Evolutionary conservation across 2,888 invertebrate genomes (phyloP), one percentile per base, ranked within the genome.

Genomic region (Cartodere bifasciata): DNA sequence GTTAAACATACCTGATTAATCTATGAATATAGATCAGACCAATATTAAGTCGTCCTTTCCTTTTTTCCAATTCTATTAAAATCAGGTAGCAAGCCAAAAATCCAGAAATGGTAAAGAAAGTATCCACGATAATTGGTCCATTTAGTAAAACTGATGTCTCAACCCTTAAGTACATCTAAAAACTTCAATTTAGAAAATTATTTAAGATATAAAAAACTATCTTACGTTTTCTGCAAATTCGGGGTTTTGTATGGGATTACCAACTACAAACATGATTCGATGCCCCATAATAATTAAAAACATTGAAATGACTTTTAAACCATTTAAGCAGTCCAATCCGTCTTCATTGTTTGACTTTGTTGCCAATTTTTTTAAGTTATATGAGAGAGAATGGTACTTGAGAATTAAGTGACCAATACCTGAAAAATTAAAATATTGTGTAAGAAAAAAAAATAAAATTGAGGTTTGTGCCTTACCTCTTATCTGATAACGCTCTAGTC

Each of bases 71-170:
- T 48, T 76, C 75, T 13, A 68, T 57, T 3, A 78, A 60, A 6
- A 77, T 58, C n/a, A 78, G 62, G 35, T 75, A 67, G 38, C 71
- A 65, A 47, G 77, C 73, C 12, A 78, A 63, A 48, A 78, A 77
- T 12, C 77, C 77, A 43, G 78, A 75, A 27, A 78, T 58, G 45
- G 76, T 64, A 32, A 78, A 59, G 47, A 78, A 79, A 1, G 75
- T 72, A 44, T 79, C 78, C 15, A 78, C 78, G 10, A 78, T 62
- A 4, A 78, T 58, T 2, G 75, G 66, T 36, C 75, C 76, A 56
- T 75, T 77, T 31, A 73, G 50, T 48, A 77, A 64, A 33, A 75
- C 67, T 1, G 48, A 46, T 4, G 49, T 43, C 36, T 46, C 50
- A 16, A 51, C 42, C 31, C 43, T 47, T 15, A 43, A 42, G 32